Evolutionary conservation across 2,797 vertebrate genomes (phyloP).

Genomic region (Huso huso): DNA sequence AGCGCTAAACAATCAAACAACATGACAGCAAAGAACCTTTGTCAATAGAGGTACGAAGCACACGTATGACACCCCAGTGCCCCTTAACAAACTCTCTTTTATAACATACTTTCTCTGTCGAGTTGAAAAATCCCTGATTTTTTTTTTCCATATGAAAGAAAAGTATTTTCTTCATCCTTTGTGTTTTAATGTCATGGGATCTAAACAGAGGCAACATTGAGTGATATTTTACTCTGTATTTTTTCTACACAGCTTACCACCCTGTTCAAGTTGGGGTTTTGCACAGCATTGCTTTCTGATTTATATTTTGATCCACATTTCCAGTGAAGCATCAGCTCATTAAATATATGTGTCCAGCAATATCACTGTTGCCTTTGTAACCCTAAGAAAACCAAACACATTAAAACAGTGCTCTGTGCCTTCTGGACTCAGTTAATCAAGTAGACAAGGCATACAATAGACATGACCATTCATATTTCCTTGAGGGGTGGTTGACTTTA

Average conservation of each 20-base stretch:
- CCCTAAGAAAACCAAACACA: slow-evolving; percentile 2
- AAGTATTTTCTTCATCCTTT: not conserved
- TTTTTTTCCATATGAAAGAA: slow-evolving; percentile 11
- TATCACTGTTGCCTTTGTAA: not conserved
- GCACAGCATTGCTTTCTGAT: no score
- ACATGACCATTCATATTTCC: no score
- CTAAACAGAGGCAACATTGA: not conserved
- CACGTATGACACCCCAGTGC: slow-evolving; percentile 41
- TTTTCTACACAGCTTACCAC: no score
- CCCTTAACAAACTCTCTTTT: slow-evolving; percentile 44
- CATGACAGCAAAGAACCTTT: slow-evolving; percentile 48
- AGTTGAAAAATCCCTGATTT: slow-evolving; percentile 21
- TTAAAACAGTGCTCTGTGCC: slow-evolving; percentile 27
- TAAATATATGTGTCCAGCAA: no score
- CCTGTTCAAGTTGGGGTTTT: no score
- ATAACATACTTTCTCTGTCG: slow-evolving; percentile 30
- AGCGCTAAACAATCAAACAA: slow-evolving; percentile 35
- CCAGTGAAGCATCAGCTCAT: no score
- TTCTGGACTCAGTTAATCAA: slow-evolving; percentile 35
- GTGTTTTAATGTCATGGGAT: slow-evolving; percentile 1
- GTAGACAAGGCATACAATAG: slow-evolving; percentile 12
- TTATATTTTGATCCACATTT: no score
- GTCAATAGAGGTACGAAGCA: slow-evolving; percentile 45
- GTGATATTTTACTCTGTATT: not conserved
- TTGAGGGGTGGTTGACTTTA: not conserved